phyloP scores from a whole-genome alignment of 2,888 invertebrate genomes.

The Adela reaumurella region DNA sequence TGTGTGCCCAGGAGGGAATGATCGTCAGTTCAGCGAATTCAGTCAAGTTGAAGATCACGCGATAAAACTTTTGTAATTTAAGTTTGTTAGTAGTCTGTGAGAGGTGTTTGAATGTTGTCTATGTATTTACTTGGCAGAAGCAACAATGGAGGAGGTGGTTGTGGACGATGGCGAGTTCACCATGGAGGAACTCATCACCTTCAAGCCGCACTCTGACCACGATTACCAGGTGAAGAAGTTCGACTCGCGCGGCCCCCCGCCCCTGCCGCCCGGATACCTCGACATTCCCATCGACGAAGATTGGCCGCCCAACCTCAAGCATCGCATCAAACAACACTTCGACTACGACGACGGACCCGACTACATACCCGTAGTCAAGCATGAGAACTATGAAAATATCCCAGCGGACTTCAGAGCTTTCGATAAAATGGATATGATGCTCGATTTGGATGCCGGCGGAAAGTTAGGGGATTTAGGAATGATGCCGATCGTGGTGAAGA shows the following conservation, averaged over 20 bases:
- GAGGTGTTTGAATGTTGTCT: no score
- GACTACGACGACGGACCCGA: constrained; percentile 40
- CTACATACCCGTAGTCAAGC: constrained; percentile 17
- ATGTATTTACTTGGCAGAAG: no score
- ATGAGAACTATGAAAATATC: constrained; percentile 33
- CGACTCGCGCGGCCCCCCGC: constrained; percentile 20
- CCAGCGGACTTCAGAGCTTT: constrained; percentile 29
- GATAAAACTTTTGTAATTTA: no score
- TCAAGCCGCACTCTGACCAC: constrained; percentile 48
- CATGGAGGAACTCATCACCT: constrained; percentile 60
- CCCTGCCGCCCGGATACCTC: constrained; percentile 40
- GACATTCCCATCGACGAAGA: constrained; percentile 59
- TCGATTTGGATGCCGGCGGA: constrained; percentile 19
- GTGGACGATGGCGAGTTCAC: constrained; percentile 58
- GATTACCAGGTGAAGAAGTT: constrained; percentile 32
- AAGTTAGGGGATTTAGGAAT: constrained; percentile 38
- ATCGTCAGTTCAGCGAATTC: no score
- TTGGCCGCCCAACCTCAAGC: constrained; percentile 54
- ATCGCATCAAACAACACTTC: constrained; percentile 40
- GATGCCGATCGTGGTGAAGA: constrained; percentile 38
- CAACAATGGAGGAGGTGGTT: constrained; percentile 41
- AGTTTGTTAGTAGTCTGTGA: no score
- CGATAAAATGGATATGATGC: constrained; percentile 8
- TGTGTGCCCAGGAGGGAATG: no score
- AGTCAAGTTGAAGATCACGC: no score